Evolutionary conservation across 2,888 invertebrate genomes (phyloP), one percentile per base, ranked within the genome.

Genomic region (Lasius platythorax): DNA sequence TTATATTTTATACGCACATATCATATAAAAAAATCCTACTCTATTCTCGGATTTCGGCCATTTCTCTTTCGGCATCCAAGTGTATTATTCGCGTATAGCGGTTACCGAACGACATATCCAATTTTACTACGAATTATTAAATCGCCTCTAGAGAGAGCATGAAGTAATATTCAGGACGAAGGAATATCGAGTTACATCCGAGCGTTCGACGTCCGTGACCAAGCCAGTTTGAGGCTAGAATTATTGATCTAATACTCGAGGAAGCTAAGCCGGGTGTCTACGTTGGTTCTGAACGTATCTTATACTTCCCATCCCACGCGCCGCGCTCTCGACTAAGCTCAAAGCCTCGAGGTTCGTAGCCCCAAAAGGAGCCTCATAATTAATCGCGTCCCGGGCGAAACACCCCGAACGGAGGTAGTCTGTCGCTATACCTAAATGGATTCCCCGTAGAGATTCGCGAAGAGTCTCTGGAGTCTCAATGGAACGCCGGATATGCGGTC

Each of bases 161-260:
- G 79, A 88, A 89, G 90, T 90, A 91, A 90, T 91, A 91, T 90
- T 90, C 87, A 86, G 86, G 79, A 89, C 87, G 84, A 85, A 90
- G 90, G 90, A 91, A 92, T 93, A 93, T 93, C 92, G 89, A 87
- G 89, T 93, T 93, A 91, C 90, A 83, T 86, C 88, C 89, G 83
- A 85, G 79, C 87, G 85, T 91, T 89, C 90, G 90, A 89, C 88
- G 91, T 87, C 85, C 85, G 84, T 85, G 86, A 86, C 88, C 72
- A 84, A 85, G 84, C 86, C 56, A 87, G 87, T 87, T 83, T 85
- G 89, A 89, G 87, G 87, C 93, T 93, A 93, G 93, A 94, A 94
- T 94, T 95, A 95, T 95, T 94, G 95, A 95, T 95, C 94, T 95
- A 94, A 95, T 94, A 95, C 94, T 94, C 93, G 93, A 93, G 93